Evolutionary conservation across 2,888 invertebrate genomes (phyloP), one percentile per base, ranked within the genome.

Genomic region (Neocrepidodera transversa): DNA sequence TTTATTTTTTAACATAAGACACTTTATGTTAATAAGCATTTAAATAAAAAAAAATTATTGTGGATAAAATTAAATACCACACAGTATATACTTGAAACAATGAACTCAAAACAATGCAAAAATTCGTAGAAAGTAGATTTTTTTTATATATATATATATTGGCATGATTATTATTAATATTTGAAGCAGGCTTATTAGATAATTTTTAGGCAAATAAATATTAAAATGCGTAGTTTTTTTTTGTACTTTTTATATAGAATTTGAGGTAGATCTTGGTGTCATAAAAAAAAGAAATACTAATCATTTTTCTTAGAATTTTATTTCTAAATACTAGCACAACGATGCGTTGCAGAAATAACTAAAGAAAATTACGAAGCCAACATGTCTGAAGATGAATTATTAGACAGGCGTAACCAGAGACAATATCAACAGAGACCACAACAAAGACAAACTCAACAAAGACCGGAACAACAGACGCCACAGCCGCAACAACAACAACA

Each of bases 331-430:
- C 72, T 78, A 78, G 79, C 78, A 63, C 77, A 78, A 73, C 79
- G 79, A 69, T 77, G 78, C 76, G 70, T 76, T 76, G 79, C 84
- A 83, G 91, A 92, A 85, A 91, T 92, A 80, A 91, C 90, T 78
- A 91, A 91, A 85, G 92, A 92, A 76, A 85, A 87, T 78, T 88
- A 88, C 59, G 84, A 84, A 69, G 85, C 84, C 79, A 84, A 87
- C 82, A 85, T 86, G 80, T 87, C 87, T 78, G 89, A 89, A 78
- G 90, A 90, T 71, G 86, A 86, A 67, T 80, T 84, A 73, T 74
- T 82, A 58, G 80, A 82, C 55, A 78, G 83, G 54, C 74, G 81
- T 42, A 76, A 78, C 53, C 78, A 78, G 42, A 72, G 74, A 62
- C 79, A 74, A 53, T 71, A 71, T 62, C 72, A 72, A 40, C 75